These are phyloP conservation scores for Solea solea DNA, from an alignment of 2,113 vertebrate species.

Conservation along the genomic window DNA sequence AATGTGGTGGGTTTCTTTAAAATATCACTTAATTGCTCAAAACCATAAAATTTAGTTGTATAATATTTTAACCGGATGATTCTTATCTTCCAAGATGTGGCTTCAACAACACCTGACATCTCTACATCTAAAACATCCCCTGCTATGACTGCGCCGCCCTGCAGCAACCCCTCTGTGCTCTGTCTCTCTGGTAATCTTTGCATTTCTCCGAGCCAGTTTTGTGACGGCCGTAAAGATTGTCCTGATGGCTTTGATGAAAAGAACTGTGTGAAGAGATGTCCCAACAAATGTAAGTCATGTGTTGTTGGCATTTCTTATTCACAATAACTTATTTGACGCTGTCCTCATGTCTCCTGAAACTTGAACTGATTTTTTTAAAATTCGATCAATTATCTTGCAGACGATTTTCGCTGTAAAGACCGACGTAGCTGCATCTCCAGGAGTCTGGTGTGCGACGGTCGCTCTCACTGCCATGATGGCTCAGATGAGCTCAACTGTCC, in stretches of 20 bases:
- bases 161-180: constrained; percentile 72
- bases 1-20: constrained; percentile 49
- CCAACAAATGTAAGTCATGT: constrained; percentile 25
- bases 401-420: constrained; percentile 81
- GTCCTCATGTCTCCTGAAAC: not conserved
- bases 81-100: constrained; percentile 66
- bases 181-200: constrained; percentile 78
- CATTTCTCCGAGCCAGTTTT: constrained; percentile 79
- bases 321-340: not conserved
- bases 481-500: constrained; percentile 85
- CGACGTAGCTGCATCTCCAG: constrained; percentile 72
- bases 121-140: not conserved
- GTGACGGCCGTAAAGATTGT: constrained; percentile 86
- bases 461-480: constrained; percentile 82
- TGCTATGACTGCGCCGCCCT: constrained; percentile 44
- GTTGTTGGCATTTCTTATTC: not conserved
- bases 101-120: not conserved
- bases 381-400: constrained; percentile 20
- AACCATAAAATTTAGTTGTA: not conserved
- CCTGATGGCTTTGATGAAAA: constrained; percentile 87
- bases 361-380: too few species aligned
- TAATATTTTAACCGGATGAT: not conserved
- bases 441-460: constrained; percentile 82
- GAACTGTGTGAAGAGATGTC: constrained; percentile 78
- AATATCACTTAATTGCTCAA: not conserved